Conservation (phyloP, 1,140 invertebrate genomes). For the Drosophila biarmipes region DNA sequence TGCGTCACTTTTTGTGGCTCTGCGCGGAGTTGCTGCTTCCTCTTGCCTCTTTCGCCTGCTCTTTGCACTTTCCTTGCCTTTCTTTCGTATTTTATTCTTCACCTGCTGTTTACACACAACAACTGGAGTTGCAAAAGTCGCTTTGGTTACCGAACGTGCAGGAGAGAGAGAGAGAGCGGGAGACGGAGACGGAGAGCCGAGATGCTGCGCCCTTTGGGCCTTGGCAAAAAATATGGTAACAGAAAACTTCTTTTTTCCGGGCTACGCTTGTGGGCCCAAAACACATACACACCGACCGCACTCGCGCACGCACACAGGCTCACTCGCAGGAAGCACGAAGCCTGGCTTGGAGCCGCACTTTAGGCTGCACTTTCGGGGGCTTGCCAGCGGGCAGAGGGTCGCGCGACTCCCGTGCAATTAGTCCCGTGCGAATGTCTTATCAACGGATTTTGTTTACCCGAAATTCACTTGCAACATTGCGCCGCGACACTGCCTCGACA, state of each 20-base stretch:
- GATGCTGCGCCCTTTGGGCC: slow-evolving; percentile 41
- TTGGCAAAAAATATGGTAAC: slow-evolving; percentile 43
- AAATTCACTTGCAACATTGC: slow-evolving; percentile 24
- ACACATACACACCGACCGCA: slow-evolving; percentile 17
- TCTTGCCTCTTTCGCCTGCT: slow-evolving; percentile 19
- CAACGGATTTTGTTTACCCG: slow-evolving; percentile 44
- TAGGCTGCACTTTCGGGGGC: neutral
- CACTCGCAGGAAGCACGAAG: slow-evolving; percentile 11
- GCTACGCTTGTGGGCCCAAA: slow-evolving; percentile 18
- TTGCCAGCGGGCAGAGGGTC: neutral
- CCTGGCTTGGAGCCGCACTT: slow-evolving; percentile 33
- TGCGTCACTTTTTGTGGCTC: slow-evolving; percentile 41
- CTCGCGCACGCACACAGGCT: slow-evolving; percentile 2
- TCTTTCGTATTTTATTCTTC: slow-evolving; percentile 2
- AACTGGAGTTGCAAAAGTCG: slow-evolving; percentile 25
- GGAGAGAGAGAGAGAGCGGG: neutral
- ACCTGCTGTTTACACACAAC: slow-evolving; percentile 46
- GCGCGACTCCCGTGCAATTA: slow-evolving; percentile 6
- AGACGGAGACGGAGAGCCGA: slow-evolving; percentile 10
- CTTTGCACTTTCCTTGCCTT: slow-evolving; percentile 11
- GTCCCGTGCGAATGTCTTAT: slow-evolving; percentile 31
- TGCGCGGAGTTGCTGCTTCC: slow-evolving; percentile 30
- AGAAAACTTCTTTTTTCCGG: slow-evolving; percentile 35
- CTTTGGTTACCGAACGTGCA: neutral
- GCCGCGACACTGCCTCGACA: slow-evolving; percentile 17